phyloP scores from a whole-genome alignment of 2,797 vertebrate species.

The Pangasius macronema region DNA sequence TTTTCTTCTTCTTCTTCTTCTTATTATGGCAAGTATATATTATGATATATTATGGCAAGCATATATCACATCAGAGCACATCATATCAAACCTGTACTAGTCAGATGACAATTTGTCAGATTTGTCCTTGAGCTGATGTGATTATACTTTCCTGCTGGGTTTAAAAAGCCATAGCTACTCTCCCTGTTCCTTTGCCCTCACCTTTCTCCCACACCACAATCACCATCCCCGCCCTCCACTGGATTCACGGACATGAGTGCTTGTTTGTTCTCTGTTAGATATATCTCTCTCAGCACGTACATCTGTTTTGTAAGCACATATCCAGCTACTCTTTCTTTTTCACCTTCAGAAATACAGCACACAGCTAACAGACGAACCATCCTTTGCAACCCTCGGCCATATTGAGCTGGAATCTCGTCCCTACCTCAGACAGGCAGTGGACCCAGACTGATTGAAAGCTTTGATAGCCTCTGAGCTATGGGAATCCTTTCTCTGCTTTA shows the following conservation, averaged over 20 bases:
- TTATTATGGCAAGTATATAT: not conserved
- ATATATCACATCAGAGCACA: not conserved
- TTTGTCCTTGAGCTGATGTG: constrained; percentile 38
- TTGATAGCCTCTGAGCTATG: constrained; percentile 66
- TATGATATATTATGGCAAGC: not conserved
- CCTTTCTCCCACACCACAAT: constrained; percentile 27
- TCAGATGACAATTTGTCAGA: not conserved
- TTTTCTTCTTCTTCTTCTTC: not conserved
- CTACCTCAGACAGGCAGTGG: constrained; percentile 47
- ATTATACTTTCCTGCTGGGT: constrained; percentile 45
- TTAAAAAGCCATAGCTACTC: constrained; percentile 42
- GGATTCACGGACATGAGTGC: not conserved
- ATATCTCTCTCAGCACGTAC: constrained; percentile 27
- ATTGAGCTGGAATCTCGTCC: constrained; percentile 67
- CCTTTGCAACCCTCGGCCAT: constrained; percentile 63
- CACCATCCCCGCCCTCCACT: not conserved
- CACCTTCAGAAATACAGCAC: constrained; percentile 26
- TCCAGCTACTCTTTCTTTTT: constrained; percentile 53
- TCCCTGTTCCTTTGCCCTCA: constrained; percentile 33
- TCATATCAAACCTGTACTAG: not conserved
- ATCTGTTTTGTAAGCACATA: constrained; percentile 44
- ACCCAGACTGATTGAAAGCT: constrained; percentile 61
- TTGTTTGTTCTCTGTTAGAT: constrained; percentile 13
- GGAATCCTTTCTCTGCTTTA: constrained; percentile 47
- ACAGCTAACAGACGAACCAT: constrained; percentile 51